phyloP scores from a whole-genome alignment of 2,113 vertebrate genomes.

The Microcebus jonahi region DNA sequence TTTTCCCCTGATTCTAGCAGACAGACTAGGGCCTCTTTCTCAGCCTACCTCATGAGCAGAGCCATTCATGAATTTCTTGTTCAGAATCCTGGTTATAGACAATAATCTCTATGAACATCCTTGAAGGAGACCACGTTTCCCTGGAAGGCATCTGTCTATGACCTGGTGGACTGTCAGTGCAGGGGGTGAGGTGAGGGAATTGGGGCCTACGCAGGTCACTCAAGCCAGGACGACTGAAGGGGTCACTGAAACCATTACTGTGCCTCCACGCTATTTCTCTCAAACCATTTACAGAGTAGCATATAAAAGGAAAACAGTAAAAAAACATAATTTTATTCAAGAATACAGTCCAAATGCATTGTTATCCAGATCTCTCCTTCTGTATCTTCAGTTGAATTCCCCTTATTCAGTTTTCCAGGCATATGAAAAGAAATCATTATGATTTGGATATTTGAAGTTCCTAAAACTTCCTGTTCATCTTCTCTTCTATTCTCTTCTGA shows the following conservation, averaged over 20 bases:
- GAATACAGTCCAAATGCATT: background rate
- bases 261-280: background rate
- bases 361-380: background rate
- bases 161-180: background rate
- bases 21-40: background rate
- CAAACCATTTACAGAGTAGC: background rate
- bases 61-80: background rate
- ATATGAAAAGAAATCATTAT: background rate
- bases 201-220: background rate
- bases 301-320: background rate
- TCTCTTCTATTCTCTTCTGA: background rate
- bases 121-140: background rate
- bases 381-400: background rate
- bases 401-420: background rate
- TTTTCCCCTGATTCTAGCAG: background rate
- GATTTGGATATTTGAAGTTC: background rate
- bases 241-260: background rate
- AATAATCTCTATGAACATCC: background rate
- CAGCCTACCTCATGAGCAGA: background rate
- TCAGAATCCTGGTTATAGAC: background rate
- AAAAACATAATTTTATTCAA: background rate
- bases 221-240: background rate
- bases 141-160: background rate
- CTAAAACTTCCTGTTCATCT: background rate
- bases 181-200: fast-evolving